Evolutionary conservation across 2,888 invertebrate species (phyloP), one percentile per base, ranked within the genome.

Genomic region (Amorpha juglandis): DNA sequence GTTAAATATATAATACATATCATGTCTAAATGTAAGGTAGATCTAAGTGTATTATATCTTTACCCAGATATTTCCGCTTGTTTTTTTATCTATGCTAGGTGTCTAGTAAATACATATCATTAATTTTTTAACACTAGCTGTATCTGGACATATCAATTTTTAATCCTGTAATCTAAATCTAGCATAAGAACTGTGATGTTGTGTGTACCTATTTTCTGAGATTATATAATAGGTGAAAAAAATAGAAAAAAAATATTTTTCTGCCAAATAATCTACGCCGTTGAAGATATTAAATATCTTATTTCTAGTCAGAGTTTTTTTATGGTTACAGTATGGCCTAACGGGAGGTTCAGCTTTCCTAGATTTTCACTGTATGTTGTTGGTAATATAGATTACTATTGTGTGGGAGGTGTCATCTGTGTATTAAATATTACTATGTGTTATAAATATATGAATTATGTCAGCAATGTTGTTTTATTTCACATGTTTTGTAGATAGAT

Each of bases 201-300:
- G 58, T 79, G 58, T 79, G 75, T 80, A 78, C 67, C 77, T 89
- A 90, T 91, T 91, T 91, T 90, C 87, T 79, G 86, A 91, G 77
- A 76, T 82, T 74, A 70, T 76, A 73, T 58, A 50, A 35, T 50
- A 48, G 35, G 6, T 70, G 66, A 73, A 69, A 74, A 79, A 70
- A 70, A 78, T 69, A 71, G 74, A 27, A 70, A 75, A 76, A 75
- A 75, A 73, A 73, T 86, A 86, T 88, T 88, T 89, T 89, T 89
- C 85, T 84, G 84, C 84, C 84, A 80, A 80, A 82, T 69, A 67
- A 68, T 66, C 69, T 71, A 70, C 70, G 77, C 79, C 80, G 90
- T 90, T 89, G 86, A 87, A 88, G 90, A 87, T 91, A 90, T 91
- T 0, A 80, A 78, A 90, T 90, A 90, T 91, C 89, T 87, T 87